Base-by-base conservation (phyloP, 2,113 vertebrate species). In the Pan paniscus region DNA sequence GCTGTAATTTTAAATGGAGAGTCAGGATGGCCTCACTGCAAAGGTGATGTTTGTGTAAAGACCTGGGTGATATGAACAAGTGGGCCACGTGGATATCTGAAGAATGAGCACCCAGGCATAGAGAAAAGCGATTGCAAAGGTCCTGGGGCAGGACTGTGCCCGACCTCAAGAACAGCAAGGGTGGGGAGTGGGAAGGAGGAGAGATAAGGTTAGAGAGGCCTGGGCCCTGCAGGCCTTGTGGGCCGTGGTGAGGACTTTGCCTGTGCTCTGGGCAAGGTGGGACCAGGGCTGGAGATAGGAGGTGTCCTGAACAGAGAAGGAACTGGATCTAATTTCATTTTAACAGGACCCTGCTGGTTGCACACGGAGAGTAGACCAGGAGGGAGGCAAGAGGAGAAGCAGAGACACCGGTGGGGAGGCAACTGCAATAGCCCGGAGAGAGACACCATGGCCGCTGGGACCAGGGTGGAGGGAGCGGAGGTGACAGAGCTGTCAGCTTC, bases 391-490 rank as follows among this genome's bases (percentile, higher is more conserved):
- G 64, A 12, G 6, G 6, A 32, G 13, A 55, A 64, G 79, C 50
- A 73, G 87, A 79, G 73, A 68, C 32, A 6, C 5, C 25, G 5
- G 14, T 30, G 25, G 35, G 8, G 48, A 76, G 30, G 57, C 27
- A 20, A 0, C 35, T 5, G 2, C 25, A 12, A 38, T 0, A 35
- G 48, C 7, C n/a, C n/a, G 17, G 82, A 84, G 52, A 83, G n/a
- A 52, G 61, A 64, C 12, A 11, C 5, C 1, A 6, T 2, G 23
- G 35, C 25, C 13, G 0, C 3, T 0, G 1, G 32, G 70, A 4
- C 59, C 16, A n/a, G 59, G 16, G n/a, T 5, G 6, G 11, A 2
- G 57, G 8, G 27, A 8, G 16, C 0, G 30, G 76, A 23, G 27
- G 87, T 8, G 78, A 55, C 0, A 72, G 46, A 38, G 61, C 12